Base-by-base conservation (phyloP, 2,888 invertebrate genomes). In the Cataglyphis rosenhaueri region DNA sequence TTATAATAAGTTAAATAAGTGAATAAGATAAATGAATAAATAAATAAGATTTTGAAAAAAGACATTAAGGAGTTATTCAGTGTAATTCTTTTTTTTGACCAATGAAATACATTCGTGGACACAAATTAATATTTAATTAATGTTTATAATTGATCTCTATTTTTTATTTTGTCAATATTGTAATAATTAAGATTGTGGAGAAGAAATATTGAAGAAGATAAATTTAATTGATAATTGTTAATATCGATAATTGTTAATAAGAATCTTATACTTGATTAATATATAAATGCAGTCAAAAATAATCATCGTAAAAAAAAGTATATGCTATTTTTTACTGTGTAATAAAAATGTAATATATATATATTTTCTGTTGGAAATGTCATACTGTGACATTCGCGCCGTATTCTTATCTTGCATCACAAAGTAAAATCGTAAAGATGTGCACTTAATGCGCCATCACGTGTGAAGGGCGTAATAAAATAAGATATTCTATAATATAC, bases 371-470 rank as follows among this genome's bases (percentile, higher is more conserved):
- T 21, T 21, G 18, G 35, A 5, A 55, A 66, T 57, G 41, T 29
- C 21, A 38, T 25, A 55, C 2, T 21, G 44, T 70, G 70, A 78
- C 70, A 78, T 78, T 68, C 41, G 15, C 29, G 35, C n/a, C 12
- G 10, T 12, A 48, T 32, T 25, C 25, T 18, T 66, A 76, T 35
- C 70, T 4, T 59, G 32, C 25, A 35, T 78, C 41, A 38, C 35
- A 44, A 48, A 70, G n/a, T 57, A 9, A 9, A 55, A 21, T 44
- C 59, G 32, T 78, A 78, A 70, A 78, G 70, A 44, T 78, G 59
- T 21, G 35, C 32, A 59, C 44, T 78, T 44, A 59, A 59, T 59
- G 44, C n/a, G n/a, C 32, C 70, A 21, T n/a, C 55, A 52, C 32
- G 41, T 48, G 1, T n/a, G 32, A 44, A 48, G 12, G 25, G 41